These are phyloP conservation scores for Idris sp. DNA, from an alignment of 1,140 invertebrate species.

Conservation along the genomic window DNA sequence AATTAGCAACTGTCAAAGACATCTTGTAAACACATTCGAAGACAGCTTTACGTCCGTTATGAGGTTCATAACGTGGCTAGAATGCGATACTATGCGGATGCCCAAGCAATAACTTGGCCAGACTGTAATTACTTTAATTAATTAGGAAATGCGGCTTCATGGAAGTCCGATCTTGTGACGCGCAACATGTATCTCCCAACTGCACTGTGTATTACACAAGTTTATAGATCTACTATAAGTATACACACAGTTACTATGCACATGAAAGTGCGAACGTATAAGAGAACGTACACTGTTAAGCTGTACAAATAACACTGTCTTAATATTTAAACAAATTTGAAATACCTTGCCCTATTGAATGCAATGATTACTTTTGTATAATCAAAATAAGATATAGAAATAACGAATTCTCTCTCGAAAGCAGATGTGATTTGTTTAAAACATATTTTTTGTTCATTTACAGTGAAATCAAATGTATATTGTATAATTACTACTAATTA, in stretches of 20 bases:
- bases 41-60: slow-evolving; percentile 64
- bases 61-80: slow-evolving; percentile 70
- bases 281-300: slow-evolving; percentile 13
- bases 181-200: slow-evolving; percentile 65
- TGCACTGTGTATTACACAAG: slow-evolving; percentile 43
- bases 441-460: too few species aligned
- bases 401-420: too few species aligned
- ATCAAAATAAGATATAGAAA: too few species aligned
- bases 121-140: slow-evolving; percentile 76
- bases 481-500: too few species aligned
- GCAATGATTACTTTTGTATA: too few species aligned
- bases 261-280: slow-evolving; percentile 33
- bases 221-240: slow-evolving; percentile 45
- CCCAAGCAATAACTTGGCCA: slow-evolving; percentile 72
- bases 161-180: slow-evolving; percentile 73
- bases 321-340: slow-evolving; percentile 50
- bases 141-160: slow-evolving; percentile 73
- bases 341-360: too few species aligned
- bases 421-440: too few species aligned
- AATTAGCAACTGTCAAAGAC: slow-evolving; percentile 55
- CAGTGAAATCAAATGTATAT: too few species aligned
- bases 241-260: slow-evolving; percentile 4
- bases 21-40: slow-evolving; percentile 55
- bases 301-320: slow-evolving; percentile 26
- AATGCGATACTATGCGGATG: slow-evolving; percentile 66